phyloP scores from a whole-genome alignment of 1,140 invertebrate species.

The Drosophila ambigua region DNA sequence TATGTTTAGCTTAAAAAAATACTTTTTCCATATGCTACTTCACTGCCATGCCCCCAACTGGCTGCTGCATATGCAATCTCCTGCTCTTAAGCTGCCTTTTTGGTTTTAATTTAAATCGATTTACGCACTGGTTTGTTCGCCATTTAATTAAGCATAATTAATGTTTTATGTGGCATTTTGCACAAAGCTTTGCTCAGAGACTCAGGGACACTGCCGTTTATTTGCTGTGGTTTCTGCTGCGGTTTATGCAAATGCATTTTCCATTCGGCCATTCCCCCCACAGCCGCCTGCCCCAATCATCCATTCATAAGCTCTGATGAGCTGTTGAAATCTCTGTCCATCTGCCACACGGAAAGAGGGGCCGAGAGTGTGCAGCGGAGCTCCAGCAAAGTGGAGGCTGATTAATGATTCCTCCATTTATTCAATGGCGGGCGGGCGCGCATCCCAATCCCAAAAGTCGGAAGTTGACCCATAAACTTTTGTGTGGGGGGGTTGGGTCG shows the following conservation, averaged over 20 bases:
- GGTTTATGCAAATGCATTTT: constrained; percentile 26
- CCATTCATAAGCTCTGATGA: neutral
- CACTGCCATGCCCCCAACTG: too few species aligned
- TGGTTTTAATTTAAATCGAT: constrained; percentile 44
- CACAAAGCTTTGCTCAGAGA: neutral
- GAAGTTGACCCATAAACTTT: constrained; percentile 65
- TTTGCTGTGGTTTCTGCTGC: constrained; percentile 14
- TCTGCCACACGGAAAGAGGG: neutral
- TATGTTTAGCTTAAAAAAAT: too few species aligned
- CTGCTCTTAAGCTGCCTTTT: constrained; percentile 4
- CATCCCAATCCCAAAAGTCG: constrained; percentile 37
- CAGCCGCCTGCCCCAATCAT: neutral
- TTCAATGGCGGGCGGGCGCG: too few species aligned
- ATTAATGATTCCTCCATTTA: constrained; percentile 26
- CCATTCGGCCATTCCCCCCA: constrained; percentile 9
- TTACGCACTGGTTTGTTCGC: constrained; percentile 15
- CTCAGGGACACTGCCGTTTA: neutral
- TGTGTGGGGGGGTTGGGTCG: neutral
- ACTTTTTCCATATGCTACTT: too few species aligned
- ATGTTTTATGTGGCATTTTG: constrained; percentile 31
- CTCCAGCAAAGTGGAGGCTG: constrained; percentile 2
- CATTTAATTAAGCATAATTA: constrained; percentile 45
- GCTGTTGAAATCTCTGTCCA: constrained; percentile 17
- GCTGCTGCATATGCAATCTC: neutral
- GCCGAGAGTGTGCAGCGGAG: neutral